Evolutionary conservation across 1,140 invertebrate genomes (phyloP).

Genomic region (Bombus affinis): DNA sequence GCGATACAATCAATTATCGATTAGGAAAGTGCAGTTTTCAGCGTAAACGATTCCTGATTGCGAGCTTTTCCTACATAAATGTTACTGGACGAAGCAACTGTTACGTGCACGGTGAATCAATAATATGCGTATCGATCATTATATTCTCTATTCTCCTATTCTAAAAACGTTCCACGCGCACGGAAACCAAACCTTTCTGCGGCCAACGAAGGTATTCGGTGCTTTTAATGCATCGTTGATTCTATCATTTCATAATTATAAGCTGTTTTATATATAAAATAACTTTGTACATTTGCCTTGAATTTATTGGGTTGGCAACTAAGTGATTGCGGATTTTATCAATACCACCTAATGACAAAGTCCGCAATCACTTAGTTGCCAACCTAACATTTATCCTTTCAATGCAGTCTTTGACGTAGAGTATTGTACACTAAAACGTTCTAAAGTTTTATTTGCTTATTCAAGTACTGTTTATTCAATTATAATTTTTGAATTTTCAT

Average conservation of each 20-base stretch:
- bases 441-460: too few relatives aligned
- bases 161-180: background rate
- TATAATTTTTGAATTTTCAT: too few relatives aligned
- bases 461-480: too few relatives aligned
- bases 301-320: too few relatives aligned
- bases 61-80: background rate
- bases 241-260: background rate
- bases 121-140: constrained; percentile 67
- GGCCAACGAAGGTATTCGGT: background rate
- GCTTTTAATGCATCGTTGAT: background rate
- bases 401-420: too few relatives aligned
- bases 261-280: background rate
- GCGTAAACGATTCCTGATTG: constrained; percentile 45
- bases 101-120: constrained; percentile 55
- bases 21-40: constrained; percentile 70
- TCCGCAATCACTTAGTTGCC: too few relatives aligned
- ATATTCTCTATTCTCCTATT: constrained; percentile 7
- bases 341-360: too few relatives aligned
- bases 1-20: constrained; percentile 67
- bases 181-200: background rate
- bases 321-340: too few relatives aligned
- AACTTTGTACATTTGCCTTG: background rate
- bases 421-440: too few relatives aligned
- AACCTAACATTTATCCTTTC: too few relatives aligned
- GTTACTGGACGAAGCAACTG: background rate